Evolutionary conservation across 1,140 invertebrate genomes (phyloP).

Genomic region (Cepaea nemoralis): DNA sequence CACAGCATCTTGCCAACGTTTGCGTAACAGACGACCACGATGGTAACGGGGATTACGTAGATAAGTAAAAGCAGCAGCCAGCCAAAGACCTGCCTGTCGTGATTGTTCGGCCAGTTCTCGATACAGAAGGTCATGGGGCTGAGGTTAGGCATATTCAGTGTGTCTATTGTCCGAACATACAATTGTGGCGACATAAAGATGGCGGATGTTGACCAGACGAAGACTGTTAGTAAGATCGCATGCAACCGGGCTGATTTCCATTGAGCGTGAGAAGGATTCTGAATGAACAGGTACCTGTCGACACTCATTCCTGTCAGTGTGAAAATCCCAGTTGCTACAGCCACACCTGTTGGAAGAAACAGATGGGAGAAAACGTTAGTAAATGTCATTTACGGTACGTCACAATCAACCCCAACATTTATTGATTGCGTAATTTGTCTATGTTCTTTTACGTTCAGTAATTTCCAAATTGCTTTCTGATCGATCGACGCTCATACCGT

Average conservation of each 20-base stretch:
- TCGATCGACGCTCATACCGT: no score
- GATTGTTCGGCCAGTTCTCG: constrained; percentile 72
- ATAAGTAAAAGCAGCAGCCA: constrained; percentile 74
- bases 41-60: constrained; percentile 73
- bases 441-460: no score
- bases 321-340: constrained; percentile 83
- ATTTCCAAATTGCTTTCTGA: no score
- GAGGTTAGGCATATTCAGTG: constrained; percentile 44
- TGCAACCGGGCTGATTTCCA: constrained; percentile 76
- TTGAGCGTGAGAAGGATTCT: constrained; percentile 76
- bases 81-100: constrained; percentile 72
- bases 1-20: constrained; percentile 73
- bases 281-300: constrained; percentile 83
- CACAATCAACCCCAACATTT: no score
- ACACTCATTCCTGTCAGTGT: constrained; percentile 86
- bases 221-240: constrained; percentile 75
- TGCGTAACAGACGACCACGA: constrained; percentile 74
- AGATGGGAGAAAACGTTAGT: no score
- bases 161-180: constrained; percentile 72
- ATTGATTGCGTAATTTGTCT: no score
- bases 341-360: constrained; percentile 76
- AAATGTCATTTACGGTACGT: no score
- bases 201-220: constrained; percentile 79
- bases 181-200: constrained; percentile 80
- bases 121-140: constrained; percentile 74